Evolutionary conservation across 1,140 invertebrate species (phyloP).

Genomic region (Anadara kagoshimensis): DNA sequence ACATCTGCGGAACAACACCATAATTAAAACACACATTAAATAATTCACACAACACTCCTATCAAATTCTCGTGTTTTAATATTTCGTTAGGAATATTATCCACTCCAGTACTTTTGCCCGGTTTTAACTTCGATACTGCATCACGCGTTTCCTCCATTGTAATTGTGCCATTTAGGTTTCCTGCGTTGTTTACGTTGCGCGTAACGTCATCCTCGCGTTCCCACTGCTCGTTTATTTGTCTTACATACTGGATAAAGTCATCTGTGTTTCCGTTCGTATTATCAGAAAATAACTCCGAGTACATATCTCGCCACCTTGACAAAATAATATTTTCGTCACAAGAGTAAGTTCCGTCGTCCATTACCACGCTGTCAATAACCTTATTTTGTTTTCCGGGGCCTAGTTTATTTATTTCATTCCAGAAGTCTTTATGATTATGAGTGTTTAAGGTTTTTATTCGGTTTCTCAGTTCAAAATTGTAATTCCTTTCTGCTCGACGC

Average conservation of each 20-base stretch:
- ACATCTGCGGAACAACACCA: too few relatives aligned
- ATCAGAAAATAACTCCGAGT: conserved; percentile 3
- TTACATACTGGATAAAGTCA: background rate
- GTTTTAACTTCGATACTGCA: background rate
- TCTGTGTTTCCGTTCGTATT: background rate
- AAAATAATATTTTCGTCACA: background rate
- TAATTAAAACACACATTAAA: too few relatives aligned
- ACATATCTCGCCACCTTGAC: background rate
- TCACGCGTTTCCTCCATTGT: background rate
- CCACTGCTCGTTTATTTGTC: conserved; percentile 2
- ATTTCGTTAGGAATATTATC: conserved; percentile 3
- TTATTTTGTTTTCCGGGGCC: background rate
- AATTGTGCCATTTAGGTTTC: background rate
- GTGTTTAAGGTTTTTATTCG: background rate
- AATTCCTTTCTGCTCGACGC: background rate
- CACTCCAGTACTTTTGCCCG: background rate
- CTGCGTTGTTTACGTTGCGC: too few relatives aligned
- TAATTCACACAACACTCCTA: too few relatives aligned
- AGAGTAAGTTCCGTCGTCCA: background rate
- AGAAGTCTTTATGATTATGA: conserved; percentile 1
- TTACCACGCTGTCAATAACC: background rate
- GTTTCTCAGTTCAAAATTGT: background rate
- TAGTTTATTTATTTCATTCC: conserved; percentile 1
- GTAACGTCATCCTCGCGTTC: background rate
- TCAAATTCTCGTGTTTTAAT: too few relatives aligned